Conservation (phyloP, 2,113 vertebrate genomes). For the Meleagris gallopavo region DNA sequence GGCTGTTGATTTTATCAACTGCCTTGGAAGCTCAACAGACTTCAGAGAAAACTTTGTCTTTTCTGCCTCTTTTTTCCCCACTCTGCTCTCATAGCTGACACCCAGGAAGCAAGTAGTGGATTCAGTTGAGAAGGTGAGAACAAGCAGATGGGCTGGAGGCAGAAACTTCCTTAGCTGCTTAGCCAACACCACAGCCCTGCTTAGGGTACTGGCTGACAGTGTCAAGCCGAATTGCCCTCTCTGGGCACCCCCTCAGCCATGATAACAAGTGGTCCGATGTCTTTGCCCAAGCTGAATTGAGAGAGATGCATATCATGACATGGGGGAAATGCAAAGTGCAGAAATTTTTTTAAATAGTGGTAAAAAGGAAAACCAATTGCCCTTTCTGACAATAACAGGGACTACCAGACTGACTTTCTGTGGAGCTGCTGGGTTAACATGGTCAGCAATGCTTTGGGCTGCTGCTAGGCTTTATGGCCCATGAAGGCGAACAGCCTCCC, state of each 20-base stretch:
- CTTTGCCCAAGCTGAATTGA: background rate
- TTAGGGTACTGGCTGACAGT: background rate
- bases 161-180: constrained; percentile 37
- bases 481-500: background rate
- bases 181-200: background rate
- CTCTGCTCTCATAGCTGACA: background rate
- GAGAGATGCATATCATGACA: fast-evolving
- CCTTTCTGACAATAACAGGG: background rate
- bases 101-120: constrained; percentile 31
- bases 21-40: constrained; percentile 17
- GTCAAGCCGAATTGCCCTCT: background rate
- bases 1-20: constrained; percentile 55
- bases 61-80: constrained; percentile 14
- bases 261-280: background rate
- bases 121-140: constrained; percentile 48
- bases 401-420: background rate
- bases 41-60: constrained; percentile 19
- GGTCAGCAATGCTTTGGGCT: background rate
- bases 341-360: background rate
- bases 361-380: background rate
- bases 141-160: constrained; percentile 37
- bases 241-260: fast-evolving
- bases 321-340: background rate
- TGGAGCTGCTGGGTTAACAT: background rate
- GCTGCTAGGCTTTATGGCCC: background rate